Evolutionary conservation across 2,113 vertebrate genomes (phyloP), one percentile per base, ranked within the genome.

Genomic region (Sardina pilchardus): DNA sequence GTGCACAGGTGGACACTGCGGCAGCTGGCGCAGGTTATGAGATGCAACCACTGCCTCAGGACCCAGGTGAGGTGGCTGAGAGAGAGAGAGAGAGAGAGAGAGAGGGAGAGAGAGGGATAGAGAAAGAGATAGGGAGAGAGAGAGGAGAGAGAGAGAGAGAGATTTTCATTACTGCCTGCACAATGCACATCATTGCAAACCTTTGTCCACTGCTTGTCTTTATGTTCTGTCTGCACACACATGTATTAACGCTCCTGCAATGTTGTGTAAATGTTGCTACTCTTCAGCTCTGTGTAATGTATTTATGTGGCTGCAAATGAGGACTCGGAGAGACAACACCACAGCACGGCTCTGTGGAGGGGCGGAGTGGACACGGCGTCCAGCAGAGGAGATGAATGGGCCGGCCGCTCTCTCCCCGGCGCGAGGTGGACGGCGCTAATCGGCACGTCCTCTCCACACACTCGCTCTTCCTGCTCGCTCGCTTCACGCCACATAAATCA

Each of bases 1-100:
- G 91, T 94, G 94, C 89, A 93, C 89, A 0, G 93, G 91, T 44
- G 94, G 93, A 89, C 93, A 95, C 92, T 93, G 94, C 88, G 95
- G 94, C 81, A 95, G 92, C 30, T 90, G 85, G 83, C 78, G 93
- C 50, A 95, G 91, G 87, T 85, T 90, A 86, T 94, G 93, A 47
- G 92, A 87, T 9, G 92, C 89, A 43, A 86, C 89, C 81, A 81
- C 89, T 6, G 88, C 82, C 82, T 93, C 92, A 0, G 93, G 83
- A 10, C 90, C 89, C 4, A 89, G 89, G 16, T 91, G 92, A 87
- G 93, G 87, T 89, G 93, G 91, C 93, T 94, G 91, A 86, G 26
- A 75, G 56, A 48, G 43, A 39, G 53, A 63, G 5, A 17, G 9
- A 39, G 19, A 80, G 50, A 45, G 17, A 36, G 21, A 80, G 6